phyloP scores from a whole-genome alignment of 2,888 invertebrate genomes.

The Peribatodes rhomboidaria region DNA sequence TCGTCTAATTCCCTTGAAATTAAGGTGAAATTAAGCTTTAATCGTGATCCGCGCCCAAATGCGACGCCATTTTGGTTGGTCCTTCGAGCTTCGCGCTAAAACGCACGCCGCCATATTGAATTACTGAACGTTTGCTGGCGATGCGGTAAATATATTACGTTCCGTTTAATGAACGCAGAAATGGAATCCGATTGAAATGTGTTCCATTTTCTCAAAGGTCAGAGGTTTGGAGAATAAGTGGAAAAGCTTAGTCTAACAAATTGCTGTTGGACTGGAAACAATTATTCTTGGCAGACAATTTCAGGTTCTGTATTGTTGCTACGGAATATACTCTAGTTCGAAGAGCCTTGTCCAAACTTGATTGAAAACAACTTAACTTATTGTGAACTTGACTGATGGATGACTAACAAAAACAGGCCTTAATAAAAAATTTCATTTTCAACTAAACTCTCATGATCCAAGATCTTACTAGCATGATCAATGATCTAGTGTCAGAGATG shows the following conservation, averaged over 20 bases:
- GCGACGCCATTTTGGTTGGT: slow-evolving; percentile 49
- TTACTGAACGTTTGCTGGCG: slow-evolving; percentile 16
- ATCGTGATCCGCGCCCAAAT: slow-evolving; percentile 46
- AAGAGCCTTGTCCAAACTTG: too few species aligned
- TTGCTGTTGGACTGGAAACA: slow-evolving; percentile 13
- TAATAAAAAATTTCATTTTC: too few species aligned
- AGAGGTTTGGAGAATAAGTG: slow-evolving; percentile 14
- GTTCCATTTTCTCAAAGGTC: slow-evolving; percentile 31
- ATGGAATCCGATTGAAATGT: slow-evolving; percentile 31
- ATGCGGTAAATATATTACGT: slow-evolving; percentile 40
- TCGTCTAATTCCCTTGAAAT: slow-evolving; percentile 50
- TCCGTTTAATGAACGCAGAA: slow-evolving; percentile 32
- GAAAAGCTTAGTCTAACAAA: slow-evolving; percentile 14
- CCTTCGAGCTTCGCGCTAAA: slow-evolving; percentile 26
- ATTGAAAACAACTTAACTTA: too few species aligned
- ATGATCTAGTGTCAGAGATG: too few species aligned
- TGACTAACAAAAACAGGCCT: too few species aligned
- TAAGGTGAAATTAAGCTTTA: slow-evolving; percentile 53
- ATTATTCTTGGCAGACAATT: slow-evolving; percentile 24
- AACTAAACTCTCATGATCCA: too few species aligned
- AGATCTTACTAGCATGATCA: too few species aligned
- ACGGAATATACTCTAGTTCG: background rate
- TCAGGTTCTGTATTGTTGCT: background rate
- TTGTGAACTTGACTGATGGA: too few species aligned
- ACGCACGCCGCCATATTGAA: slow-evolving; percentile 26